Conservation (phyloP, 1,140 invertebrate species). For the Sinonovacula constricta region DNA sequence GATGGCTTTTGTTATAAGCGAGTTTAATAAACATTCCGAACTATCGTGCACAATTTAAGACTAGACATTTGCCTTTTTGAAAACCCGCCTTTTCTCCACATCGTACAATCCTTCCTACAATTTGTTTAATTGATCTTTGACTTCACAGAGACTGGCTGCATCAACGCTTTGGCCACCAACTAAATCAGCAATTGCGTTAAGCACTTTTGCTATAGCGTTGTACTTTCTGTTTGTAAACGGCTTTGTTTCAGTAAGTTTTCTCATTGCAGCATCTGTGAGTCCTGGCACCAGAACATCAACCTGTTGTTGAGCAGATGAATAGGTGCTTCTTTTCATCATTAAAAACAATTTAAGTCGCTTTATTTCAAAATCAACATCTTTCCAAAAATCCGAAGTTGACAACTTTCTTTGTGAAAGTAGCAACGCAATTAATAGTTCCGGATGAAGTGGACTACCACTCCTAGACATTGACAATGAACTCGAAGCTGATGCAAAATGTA, state of each 20-base stretch:
- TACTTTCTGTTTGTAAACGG: not conserved
- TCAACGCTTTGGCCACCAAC: too few relatives aligned
- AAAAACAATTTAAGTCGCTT: not conserved
- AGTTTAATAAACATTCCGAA: too few relatives aligned
- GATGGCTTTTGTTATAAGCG: too few relatives aligned
- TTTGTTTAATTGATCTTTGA: too few relatives aligned
- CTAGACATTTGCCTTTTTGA: too few relatives aligned
- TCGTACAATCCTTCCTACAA: too few relatives aligned
- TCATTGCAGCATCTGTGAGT: not conserved
- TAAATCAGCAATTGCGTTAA: too few relatives aligned
- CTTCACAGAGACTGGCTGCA: too few relatives aligned
- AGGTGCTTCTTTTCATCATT: not conserved
- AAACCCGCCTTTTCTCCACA: too few relatives aligned
- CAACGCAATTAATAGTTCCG: not conserved
- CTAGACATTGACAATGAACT: not conserved
- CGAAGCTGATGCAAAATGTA: not conserved
- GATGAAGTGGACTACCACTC: not conserved
- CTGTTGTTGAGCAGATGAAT: not conserved
- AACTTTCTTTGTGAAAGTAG: slow-evolving; percentile 2
- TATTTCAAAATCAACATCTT: slow-evolving; percentile 14
- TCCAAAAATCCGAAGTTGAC: slow-evolving; percentile 9
- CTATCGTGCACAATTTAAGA: too few relatives aligned
- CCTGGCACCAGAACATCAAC: not conserved
- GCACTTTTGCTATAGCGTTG: not conserved
- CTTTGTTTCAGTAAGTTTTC: not conserved